Evolutionary conservation across 1,140 invertebrate genomes (phyloP), one percentile per base, ranked within the genome.

Genomic region (Hylyphantes graminicola): DNA sequence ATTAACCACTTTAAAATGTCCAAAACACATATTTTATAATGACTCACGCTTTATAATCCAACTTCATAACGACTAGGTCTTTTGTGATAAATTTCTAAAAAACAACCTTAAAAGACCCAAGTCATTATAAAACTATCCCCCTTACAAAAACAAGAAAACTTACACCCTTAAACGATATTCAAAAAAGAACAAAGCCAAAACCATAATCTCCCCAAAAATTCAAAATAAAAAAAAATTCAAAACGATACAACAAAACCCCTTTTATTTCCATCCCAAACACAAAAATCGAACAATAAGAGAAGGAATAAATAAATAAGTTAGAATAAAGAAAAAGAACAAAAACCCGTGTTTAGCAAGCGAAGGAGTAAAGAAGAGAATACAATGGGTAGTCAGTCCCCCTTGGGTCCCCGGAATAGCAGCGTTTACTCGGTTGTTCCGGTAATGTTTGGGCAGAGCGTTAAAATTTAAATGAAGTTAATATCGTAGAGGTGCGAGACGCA

Each of bases 391-490:
- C 65, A 48, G 77, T 68, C 65, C 65, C 77, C 64, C 8, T 9
- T 48, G 65, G 11, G n/a, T 55, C 61, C 61, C 50, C 35, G 65
- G 65, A 51, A 55, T 55, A 15, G 64, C 15, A 51, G 51, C 63
- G 76, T 65, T 78, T 67, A 78, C 63, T 61, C 17, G 54, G 61
- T 78, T 78, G 76, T 80, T 80, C 77, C 10, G 72, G 55, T 67
- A 80, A 80, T 80, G 77, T 80, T 80, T 80, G 50, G 53, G 53
- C 51, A 70, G 21, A 65, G 77, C 77, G 65, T 80, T 80, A 80
- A 80, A 80, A 80, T 80, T 80, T 80, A 80, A 80, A 80, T 80
- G 77, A 80, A 80, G 65, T 80, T 80, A 80, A 80, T 80, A 80
- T 80, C 76, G 77, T 76, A 76, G n/a, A n/a, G 77, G 64, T 80